Percentiles rank a stretch among this genome's conserved stretches.
Conservation (phyloP, 2,797 vertebrate genomes). For the Danio tinwini region DNA sequence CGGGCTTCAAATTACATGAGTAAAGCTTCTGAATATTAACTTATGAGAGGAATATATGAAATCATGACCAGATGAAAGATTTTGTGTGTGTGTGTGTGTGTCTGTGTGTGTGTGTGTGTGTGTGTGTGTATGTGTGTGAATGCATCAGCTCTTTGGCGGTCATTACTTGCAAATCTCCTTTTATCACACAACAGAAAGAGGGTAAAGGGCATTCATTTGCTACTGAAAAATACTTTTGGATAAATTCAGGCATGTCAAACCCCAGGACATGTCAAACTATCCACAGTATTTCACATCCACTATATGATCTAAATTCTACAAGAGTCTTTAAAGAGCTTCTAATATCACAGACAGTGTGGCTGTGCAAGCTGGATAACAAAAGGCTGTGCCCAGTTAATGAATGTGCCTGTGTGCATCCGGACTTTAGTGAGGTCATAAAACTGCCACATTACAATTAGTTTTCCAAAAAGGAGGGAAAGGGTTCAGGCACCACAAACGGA, state of each 20-base stretch:
- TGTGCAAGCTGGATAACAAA: slow-evolving; percentile 29
- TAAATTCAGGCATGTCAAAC: background rate
- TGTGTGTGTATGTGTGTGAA: too few species aligned
- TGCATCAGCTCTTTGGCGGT: too few species aligned
- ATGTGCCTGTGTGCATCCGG: slow-evolving; percentile 35
- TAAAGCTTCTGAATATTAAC: slow-evolving; percentile 36
- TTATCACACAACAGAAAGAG: background rate
- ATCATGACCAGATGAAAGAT: slow-evolving; percentile 25
- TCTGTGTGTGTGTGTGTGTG: too few species aligned
- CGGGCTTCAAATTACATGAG: slow-evolving; percentile 49
- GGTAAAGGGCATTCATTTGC: too few species aligned
- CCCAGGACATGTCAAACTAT: background rate
- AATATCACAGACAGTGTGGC: slow-evolving; percentile 20
- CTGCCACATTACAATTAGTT: slow-evolving; percentile 13
- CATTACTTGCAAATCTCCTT: background rate
- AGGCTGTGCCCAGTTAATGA: slow-evolving; percentile 27
- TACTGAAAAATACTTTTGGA: too few species aligned
- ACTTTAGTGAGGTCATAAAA: slow-evolving; percentile 20
- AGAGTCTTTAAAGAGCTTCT: slow-evolving; percentile 6
- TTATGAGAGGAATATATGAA: slow-evolving; percentile 41
- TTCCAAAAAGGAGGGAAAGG: slow-evolving; percentile 20
- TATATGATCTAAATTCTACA: background rate
- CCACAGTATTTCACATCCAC: background rate
- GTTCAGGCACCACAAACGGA: slow-evolving; percentile 15
- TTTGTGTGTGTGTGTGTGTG: too few species aligned